A percentile compares a stretch with the other conserved stretches of the same genome.
phyloP scores from a whole-genome alignment of 2,113 vertebrate species.

The Serilophus lunatus region DNA sequence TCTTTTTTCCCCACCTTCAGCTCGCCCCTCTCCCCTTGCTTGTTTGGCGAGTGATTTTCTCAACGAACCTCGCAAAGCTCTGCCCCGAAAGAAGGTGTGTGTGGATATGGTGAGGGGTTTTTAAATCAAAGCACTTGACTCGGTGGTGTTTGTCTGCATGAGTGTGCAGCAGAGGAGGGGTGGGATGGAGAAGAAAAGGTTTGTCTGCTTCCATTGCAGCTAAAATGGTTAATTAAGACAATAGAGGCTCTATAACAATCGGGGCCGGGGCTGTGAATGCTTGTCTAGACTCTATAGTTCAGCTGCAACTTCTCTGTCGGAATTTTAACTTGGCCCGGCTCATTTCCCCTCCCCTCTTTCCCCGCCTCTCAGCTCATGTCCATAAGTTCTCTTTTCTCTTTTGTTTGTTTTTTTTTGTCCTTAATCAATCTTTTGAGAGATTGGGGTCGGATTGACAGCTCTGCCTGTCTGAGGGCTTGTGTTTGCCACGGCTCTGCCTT shows the following conservation, averaged over 20 bases:
- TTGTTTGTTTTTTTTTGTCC: constrained; percentile 33
- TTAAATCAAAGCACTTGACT: constrained; percentile 62
- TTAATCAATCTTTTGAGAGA: constrained; percentile 63
- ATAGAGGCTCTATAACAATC: constrained; percentile 60
- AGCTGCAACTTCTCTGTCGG: constrained; percentile 62
- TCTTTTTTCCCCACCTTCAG: background rate
- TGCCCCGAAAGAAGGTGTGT: background rate
- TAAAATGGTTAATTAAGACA: constrained; percentile 74
- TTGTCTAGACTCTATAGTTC: constrained; percentile 73
- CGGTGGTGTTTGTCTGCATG: constrained; percentile 42
- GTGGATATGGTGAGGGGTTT: background rate
- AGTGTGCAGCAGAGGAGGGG: constrained; percentile 13
- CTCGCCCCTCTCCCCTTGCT: background rate
- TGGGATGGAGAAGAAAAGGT: constrained; percentile 61
- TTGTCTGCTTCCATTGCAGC: constrained; percentile 50
- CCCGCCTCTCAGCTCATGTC: constrained; percentile 55
- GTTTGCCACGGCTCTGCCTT: background rate
- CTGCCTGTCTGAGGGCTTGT: background rate
- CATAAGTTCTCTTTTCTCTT: constrained; percentile 44
- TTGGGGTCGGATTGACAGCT: constrained; percentile 34
- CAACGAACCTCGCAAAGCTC: background rate
- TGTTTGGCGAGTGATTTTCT: constrained; percentile 7
- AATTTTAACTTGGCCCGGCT: constrained; percentile 66
- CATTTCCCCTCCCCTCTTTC: constrained; percentile 35
- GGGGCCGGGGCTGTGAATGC: constrained; percentile 51